Evolutionary conservation across 2,888 invertebrate genomes (phyloP), one percentile per base, ranked within the genome.

Genomic region (Nysson spinosus): DNA sequence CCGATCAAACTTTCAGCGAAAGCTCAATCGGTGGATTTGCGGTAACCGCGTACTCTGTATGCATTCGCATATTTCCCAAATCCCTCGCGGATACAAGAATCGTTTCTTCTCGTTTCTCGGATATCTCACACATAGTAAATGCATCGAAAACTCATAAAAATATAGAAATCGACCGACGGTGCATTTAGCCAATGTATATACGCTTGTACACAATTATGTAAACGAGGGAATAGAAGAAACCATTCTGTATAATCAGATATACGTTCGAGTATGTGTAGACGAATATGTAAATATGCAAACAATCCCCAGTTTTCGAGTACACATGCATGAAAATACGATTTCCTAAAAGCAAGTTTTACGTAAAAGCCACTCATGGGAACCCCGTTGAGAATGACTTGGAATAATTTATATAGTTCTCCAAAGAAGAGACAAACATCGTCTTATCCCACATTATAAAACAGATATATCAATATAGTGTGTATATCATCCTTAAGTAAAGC

Each of bases 341-440:
- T 20, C 7, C 7, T 42, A 20, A 4, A 12, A 6, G 34, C 14
- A 24, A 11, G 17, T 37, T 7, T 54, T 39, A 42, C 28, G 44
- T 60, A 68, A 77, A 73, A 67, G 60, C 34, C 47, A 37, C 30
- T 17, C 46, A 43, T 28, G 62, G 35, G 34, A 72, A 65, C 51
- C 51, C 72, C 63, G 67, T 74, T 72, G 77, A 75, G 75, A 75
- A 75, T 73, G 60, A 67, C 66, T 46, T 20, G 51, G 55, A 70
- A 67, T 82, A 78, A 83, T 81, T 81, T 81, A 83, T 82, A 82
- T 79, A 79, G 75, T 60, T 72, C 44, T 49, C 68, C 66, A 63
- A 74, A 76, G 74, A 62, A 65, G 57, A 61, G 63, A 72, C 66
- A 60, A 66, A 57, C 69, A 61, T 64, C 47, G 56, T 51, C 26